Evolutionary conservation across 2,113 vertebrate species (phyloP).

Genomic region (Tragelaphus buxtoni): DNA sequence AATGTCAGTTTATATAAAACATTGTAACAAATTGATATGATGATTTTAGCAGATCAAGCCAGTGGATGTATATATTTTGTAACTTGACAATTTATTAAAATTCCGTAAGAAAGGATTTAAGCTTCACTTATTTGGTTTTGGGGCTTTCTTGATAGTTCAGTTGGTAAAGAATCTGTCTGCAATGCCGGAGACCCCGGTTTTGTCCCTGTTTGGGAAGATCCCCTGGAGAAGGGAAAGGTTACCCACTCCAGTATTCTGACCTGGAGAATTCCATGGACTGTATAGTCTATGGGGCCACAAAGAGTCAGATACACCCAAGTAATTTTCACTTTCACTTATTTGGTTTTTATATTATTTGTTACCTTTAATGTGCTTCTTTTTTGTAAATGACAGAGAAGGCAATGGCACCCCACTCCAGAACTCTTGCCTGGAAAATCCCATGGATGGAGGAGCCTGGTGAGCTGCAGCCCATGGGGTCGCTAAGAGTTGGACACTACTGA

Average conservation of each 20-base stretch:
- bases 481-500: too few species aligned
- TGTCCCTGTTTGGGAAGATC: not conserved
- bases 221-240: not conserved
- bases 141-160: not conserved
- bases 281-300: not conserved
- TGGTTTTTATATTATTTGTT: not conserved
- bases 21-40: not conserved
- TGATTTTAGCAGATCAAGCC: not conserved
- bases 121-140: not conserved
- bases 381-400: not conserved
- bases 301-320: not conserved
- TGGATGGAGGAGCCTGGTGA: too few species aligned
- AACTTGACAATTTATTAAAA: not conserved
- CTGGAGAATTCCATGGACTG: not conserved
- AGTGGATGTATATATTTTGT: not conserved
- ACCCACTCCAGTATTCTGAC: not conserved
- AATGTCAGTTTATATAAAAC: not conserved
- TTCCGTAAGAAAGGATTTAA: not conserved
- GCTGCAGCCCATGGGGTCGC: too few species aligned
- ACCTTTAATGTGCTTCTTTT: not conserved
- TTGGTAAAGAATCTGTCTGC: not conserved
- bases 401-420: too few species aligned
- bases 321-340: not conserved
- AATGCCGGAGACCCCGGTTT: not conserved
- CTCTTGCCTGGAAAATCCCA: too few species aligned